Base-by-base conservation (phyloP, 2,113 vertebrate species). In the Chamaea fasciata region DNA sequence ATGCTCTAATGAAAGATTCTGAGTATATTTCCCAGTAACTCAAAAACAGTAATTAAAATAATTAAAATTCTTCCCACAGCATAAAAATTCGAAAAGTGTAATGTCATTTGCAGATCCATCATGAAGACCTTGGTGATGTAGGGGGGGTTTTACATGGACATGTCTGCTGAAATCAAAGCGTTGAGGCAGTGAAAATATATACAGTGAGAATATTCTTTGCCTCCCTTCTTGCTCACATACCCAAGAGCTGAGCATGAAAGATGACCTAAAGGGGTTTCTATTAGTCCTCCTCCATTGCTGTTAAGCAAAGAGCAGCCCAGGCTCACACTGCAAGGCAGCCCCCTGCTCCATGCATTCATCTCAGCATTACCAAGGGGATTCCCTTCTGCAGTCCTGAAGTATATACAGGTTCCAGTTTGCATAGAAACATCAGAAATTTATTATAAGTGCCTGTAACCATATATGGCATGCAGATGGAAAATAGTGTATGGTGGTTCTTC, bases 41-140 rank as follows among this genome's bases (percentile, higher is more conserved):
- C 74, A 92, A 65, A 95, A 96, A 96, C 70, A 86, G 89, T 84
- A 74, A 93, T 93, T 96, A 81, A 83, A 91, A 89, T 69, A 92
- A 96, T 92, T 90, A 86, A 84, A 88, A 89, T 78, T 68, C 71
- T 85, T 95, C 71, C 64, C 47, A 87, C 53, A 70, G 77, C 49
- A 83, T 59, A 86, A 92, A 96, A 88, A 59, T 49, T 93, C 2
- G 0, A 73, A 37, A 55, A 71, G 39, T 27, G 24, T 74, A 87
- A 67, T 77, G 68, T 44, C 64, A 37, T 87, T 82, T 93, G 59
- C 37, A 70, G 68, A 74, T 91, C 64, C 76, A 85, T 55, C 70
- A 77, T 11, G 26, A 89, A 19, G 24, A 63, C n/a, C 37, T 69
- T 17, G 5, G 19, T 79, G 81, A 67, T 71, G 41, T 11, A 27